A percentile compares a stretch with the other conserved stretches of the same genome.
Evolutionary conservation across 2,797 vertebrate genomes (phyloP).

Genomic region (Myotis daubentonii): DNA sequence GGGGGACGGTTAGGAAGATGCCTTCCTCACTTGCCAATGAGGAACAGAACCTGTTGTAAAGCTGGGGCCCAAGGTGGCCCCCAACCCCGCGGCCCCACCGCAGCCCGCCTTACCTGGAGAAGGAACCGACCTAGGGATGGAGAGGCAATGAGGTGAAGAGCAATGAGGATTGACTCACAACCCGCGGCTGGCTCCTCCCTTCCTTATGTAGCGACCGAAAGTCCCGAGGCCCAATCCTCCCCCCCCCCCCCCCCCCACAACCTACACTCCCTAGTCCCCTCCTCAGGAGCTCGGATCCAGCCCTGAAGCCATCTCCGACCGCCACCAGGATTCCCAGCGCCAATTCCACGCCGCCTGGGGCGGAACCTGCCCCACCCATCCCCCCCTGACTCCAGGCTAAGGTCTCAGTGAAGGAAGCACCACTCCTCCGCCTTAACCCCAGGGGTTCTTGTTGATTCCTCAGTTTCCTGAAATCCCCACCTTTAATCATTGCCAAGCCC

Average conservation of each 20-base stretch:
- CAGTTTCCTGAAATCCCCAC: neutral
- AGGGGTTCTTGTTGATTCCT: neutral
- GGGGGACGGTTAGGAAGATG: neutral
- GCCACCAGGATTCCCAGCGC: accelerated
- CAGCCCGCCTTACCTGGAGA: neutral
- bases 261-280: neutral
- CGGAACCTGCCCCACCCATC: accelerated
- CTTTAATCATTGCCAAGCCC: neutral
- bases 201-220: neutral
- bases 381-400: accelerated
- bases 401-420: accelerated
- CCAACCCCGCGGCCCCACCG: accelerated
- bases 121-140: accelerated
- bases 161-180: accelerated
- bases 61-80: accelerated
- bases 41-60: neutral
- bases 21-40: neutral
- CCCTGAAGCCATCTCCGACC: neutral
- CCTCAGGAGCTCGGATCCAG: neutral
- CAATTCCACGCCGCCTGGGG: accelerated
- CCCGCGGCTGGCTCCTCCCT: neutral
- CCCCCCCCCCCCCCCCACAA: too few relatives aligned
- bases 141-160: accelerated
- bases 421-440: neutral
- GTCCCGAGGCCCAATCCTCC: neutral